These are phyloP conservation scores for Gerris lacustris DNA, from an alignment of 2,888 invertebrate species.

Conservation along the genomic window DNA sequence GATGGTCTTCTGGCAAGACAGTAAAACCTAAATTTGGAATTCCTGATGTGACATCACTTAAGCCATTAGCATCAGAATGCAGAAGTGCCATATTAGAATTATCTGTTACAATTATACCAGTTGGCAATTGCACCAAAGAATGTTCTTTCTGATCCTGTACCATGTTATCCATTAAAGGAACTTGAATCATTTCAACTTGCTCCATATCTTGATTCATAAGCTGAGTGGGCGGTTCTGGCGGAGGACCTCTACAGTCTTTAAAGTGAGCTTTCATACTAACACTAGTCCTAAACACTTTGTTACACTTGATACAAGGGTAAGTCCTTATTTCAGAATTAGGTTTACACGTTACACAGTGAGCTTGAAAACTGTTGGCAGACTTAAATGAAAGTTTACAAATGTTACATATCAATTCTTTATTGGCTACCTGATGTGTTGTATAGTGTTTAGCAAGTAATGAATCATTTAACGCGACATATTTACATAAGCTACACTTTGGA, in stretches of 20 bases:
- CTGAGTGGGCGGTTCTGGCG: slow-evolving; percentile 16
- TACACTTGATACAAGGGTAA: slow-evolving; percentile 58
- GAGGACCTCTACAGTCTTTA: slow-evolving; percentile 20
- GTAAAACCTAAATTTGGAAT: slow-evolving; percentile 39
- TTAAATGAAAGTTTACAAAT: slow-evolving; percentile 43
- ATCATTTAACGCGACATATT: slow-evolving; percentile 61
- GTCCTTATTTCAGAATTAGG: slow-evolving; percentile 23
- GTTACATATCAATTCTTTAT: slow-evolving; percentile 41
- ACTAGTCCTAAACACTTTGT: slow-evolving; percentile 56
- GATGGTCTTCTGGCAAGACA: slow-evolving; percentile 25
- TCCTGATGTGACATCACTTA: slow-evolving; percentile 45
- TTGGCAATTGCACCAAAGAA: slow-evolving; percentile 26
- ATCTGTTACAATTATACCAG: slow-evolving; percentile 30
- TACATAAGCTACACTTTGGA: slow-evolving; percentile 65
- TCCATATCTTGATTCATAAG: slow-evolving; percentile 18
- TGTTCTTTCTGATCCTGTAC: slow-evolving; percentile 19
- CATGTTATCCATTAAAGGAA: slow-evolving; percentile 28
- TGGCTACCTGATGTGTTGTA: slow-evolving; percentile 45
- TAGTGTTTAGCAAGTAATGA: slow-evolving; percentile 58
- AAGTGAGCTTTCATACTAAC: slow-evolving; percentile 59
- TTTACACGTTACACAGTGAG: slow-evolving; percentile 38
- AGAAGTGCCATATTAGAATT: slow-evolving; percentile 33
- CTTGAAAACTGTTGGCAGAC: slow-evolving; percentile 33
- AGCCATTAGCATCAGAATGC: slow-evolving; percentile 44
- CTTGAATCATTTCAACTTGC: slow-evolving; percentile 26